phyloP scores from a whole-genome alignment of 2,797 vertebrate species.

The Gallinago stenura region DNA sequence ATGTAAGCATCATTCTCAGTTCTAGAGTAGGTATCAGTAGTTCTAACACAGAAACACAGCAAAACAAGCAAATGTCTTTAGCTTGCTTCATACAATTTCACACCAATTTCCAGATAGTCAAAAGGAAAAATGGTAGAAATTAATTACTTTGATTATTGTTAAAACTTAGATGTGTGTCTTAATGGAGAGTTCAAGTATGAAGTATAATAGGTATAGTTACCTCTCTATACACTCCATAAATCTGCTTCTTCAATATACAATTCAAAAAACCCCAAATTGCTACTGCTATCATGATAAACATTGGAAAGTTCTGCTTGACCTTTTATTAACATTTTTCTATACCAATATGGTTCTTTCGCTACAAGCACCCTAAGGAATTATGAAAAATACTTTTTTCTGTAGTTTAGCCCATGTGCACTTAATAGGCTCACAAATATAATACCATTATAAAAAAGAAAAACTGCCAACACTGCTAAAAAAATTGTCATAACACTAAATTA shows the following conservation, averaged over 20 bases:
- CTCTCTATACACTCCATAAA: conserved; percentile 38
- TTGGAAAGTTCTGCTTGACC: conserved; percentile 82
- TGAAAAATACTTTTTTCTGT: conserved; percentile 87
- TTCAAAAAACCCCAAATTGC: conserved; percentile 70
- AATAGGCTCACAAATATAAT: conserved; percentile 89
- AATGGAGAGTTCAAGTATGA: background rate
- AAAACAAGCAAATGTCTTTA: background rate
- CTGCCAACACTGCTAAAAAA: conserved; percentile 86
- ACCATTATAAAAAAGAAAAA: conserved; percentile 89
- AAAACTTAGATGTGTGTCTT: background rate
- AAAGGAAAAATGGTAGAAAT: background rate
- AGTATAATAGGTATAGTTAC: background rate
- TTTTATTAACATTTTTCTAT: conserved; percentile 86
- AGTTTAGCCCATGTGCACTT: conserved; percentile 86
- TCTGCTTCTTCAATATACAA: conserved; percentile 62
- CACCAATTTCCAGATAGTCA: background rate
- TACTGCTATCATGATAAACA: conserved; percentile 76
- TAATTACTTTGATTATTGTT: background rate
- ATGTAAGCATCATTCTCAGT: accelerated
- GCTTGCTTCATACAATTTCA: background rate
- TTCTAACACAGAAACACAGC: background rate
- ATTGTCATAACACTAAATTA: conserved; percentile 89
- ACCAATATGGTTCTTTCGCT: conserved; percentile 82
- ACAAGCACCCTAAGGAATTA: conserved; percentile 85
- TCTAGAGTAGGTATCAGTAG: background rate